Base-by-base conservation (phyloP, 2,113 vertebrate species). In the Psephotus haematonotus region DNA sequence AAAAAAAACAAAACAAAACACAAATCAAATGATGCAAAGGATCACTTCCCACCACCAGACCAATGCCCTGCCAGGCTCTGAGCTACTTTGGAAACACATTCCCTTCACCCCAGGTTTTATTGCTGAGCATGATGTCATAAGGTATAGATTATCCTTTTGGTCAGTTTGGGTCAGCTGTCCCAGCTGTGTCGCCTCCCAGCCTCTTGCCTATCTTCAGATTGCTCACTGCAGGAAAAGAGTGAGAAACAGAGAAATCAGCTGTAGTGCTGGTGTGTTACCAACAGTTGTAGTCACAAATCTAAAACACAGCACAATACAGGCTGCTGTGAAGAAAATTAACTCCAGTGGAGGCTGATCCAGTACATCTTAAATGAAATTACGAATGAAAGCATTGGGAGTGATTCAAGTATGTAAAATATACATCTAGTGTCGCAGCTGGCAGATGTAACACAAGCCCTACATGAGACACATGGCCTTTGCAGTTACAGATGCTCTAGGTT, bases 61-160 rank as follows among this genome's bases (percentile, higher is more conserved):
- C 10, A 59, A 52, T 59, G 20, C 3, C 12, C 18, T 63, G 10
- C 15, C n/a, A 63, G n/a, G 39, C n/a, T n/a, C 37, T 59, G 29
- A 78, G 17, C 6, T 69, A 5, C 31, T 49, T 79, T 33, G 19
- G 20, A 92, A 74, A 31, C 14, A 28, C 19, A 31, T 3, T 8
- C 4, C 3, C 1, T 60, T 43, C 1, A 3, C 7, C 1, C 5
- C 11, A 2, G 55, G 4, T 55, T 71, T 81, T 75, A 35, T 19
- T n/a, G 20, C 3, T n/a, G 55, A n/a, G 0, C 8, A 5, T 71
- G 23, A 9, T 15, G 2, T 20, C 13, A 5, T 63, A 24, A 0
- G 2, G 37, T 57, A 35, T 59, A 43, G 27, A 39, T 64, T 60
- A 60, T 44, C 50, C 10, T 11, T 53, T 64, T 49, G 3, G 25